Percentiles rank a stretch among this genome's conserved stretches.
These are phyloP conservation scores for Lanistes nyassanus DNA, from an alignment of 1,140 invertebrate species.

Conservation along the genomic window DNA sequence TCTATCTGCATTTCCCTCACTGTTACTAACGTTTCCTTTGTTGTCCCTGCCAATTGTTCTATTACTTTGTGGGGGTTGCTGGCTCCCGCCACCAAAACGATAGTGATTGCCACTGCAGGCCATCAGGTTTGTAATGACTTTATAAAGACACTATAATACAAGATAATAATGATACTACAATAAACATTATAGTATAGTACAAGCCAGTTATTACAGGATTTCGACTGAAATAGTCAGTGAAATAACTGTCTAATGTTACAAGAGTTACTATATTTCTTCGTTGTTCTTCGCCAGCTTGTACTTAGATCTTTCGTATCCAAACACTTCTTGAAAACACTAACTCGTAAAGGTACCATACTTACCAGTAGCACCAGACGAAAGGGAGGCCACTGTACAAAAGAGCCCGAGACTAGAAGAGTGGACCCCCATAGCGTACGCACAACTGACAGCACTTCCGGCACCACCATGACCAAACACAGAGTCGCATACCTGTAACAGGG, in stretches of 20 bases:
- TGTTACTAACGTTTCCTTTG: no score
- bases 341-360: not conserved
- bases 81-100: no score
- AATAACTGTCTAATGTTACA: not conserved
- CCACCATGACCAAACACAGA: constrained; percentile 19
- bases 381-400: constrained; percentile 21
- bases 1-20: not conserved
- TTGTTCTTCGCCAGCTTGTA: no score
- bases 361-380: constrained; percentile 19
- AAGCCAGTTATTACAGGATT: not conserved
- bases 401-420: constrained; percentile 17
- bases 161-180: no score
- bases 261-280: not conserved
- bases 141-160: no score
- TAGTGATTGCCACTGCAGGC: no score
- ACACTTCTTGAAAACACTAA: not conserved
- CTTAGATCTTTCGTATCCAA: not conserved
- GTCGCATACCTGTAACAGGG: constrained; percentile 28
- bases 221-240: not conserved
- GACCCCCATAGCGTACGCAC: constrained; percentile 25
- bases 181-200: no score
- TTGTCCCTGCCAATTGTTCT: no score
- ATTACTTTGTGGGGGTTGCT: no score
- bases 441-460: constrained; percentile 25
- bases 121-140: no score